Percentiles rank a stretch among this genome's conserved stretches.
Evolutionary conservation across 2,797 vertebrate species (phyloP).

Genomic region (Leucoraja ocellata): DNA sequence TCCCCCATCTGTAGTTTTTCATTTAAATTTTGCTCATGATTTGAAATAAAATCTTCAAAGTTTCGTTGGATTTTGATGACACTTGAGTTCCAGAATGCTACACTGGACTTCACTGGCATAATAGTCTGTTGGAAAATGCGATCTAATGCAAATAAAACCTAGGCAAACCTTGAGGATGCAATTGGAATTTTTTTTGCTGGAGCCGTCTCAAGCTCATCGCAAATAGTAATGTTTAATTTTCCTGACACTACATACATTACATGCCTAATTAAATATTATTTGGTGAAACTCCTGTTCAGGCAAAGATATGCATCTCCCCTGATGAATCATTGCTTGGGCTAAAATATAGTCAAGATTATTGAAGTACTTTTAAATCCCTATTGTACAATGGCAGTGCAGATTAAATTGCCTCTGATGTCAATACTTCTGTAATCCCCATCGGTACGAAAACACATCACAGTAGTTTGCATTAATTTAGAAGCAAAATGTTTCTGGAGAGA

Average conservation of each 20-base stretch:
- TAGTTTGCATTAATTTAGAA: not conserved
- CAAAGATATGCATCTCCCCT: conserved; percentile 10
- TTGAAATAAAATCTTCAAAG: not conserved
- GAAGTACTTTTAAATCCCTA: not conserved
- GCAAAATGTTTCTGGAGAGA: not conserved
- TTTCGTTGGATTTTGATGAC: not conserved
- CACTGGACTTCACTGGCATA: not conserved
- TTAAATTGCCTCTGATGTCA: not conserved
- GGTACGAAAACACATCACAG: not conserved
- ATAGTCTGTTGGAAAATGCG: not conserved
- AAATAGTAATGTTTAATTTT: conserved; percentile 28
- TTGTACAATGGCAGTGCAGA: no score
- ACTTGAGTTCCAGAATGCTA: not conserved
- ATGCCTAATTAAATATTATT: conserved; percentile 26
- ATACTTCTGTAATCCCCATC: not conserved
- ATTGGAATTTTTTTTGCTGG: not conserved
- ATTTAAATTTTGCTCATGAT: not conserved
- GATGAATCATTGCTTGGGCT: not conserved
- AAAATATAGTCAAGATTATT: conserved; percentile 24
- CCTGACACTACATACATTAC: conserved; percentile 22
- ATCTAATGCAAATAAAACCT: not conserved
- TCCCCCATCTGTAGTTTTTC: no score
- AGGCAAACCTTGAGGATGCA: not conserved
- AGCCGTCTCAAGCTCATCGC: not conserved
- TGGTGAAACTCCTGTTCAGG: not conserved